These are phyloP conservation scores for Phenacoccus solenopsis DNA, from an alignment of 1,140 invertebrate genomes.

Conservation along the genomic window DNA sequence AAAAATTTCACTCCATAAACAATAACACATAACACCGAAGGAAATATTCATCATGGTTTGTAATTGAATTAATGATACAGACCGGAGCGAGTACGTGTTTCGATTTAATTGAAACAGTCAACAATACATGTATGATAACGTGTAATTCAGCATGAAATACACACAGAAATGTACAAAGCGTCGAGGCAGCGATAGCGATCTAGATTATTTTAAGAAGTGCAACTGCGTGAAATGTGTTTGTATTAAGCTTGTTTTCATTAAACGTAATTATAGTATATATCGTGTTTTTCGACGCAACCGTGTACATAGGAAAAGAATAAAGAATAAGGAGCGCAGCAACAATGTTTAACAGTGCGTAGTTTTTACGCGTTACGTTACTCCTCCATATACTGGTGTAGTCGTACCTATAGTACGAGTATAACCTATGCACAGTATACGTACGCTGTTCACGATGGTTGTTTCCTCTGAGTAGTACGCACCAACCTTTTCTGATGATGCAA, in stretches of 20 bases:
- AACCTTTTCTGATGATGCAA: no score
- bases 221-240: constrained; percentile 16
- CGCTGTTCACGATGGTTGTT: neutral
- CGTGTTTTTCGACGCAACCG: neutral
- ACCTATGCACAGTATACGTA: neutral
- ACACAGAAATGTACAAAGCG: constrained; percentile 7
- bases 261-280: constrained; percentile 13
- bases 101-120: constrained; percentile 16
- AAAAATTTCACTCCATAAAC: constrained; percentile 4
- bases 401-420: neutral
- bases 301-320: no score
- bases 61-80: constrained; percentile 18
- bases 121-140: constrained; percentile 15
- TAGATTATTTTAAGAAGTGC: constrained; percentile 17
- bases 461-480: neutral
- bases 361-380: neutral
- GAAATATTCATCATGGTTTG: constrained; percentile 14
- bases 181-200: constrained; percentile 12
- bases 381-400: neutral
- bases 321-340: neutral
- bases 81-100: constrained; percentile 13
- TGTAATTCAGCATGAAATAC: constrained; percentile 18
- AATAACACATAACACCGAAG: constrained; percentile 12
- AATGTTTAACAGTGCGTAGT: constrained; percentile 9
- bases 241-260: constrained; percentile 17